Base-by-base conservation (phyloP, 2,888 invertebrate genomes). In the Sepioteuthis lessoniana region DNA sequence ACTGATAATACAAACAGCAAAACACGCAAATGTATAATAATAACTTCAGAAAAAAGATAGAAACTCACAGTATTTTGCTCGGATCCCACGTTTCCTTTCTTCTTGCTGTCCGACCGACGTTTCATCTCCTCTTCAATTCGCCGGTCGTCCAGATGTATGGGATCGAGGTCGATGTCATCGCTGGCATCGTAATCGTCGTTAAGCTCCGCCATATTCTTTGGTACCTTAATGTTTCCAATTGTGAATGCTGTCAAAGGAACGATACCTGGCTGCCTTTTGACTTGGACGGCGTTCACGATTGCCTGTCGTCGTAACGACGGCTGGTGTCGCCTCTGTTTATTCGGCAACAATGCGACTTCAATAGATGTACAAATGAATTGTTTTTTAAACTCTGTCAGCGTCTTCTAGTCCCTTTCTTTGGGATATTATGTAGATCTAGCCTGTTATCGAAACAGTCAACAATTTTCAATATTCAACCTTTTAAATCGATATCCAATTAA, bases 151-250 rank as follows among this genome's bases (percentile, higher is more conserved):
- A 92, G 42, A 46, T 92, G 92, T 25, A 92, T 92, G 31, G 92
- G 92, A 46, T 92, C 92, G 42, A 92, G 92, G 31, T 92, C 92
- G 42, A 92, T 92, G 92, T 92, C 92, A 92, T 92, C 92, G 42
- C 92, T 92, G 46, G 46, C 46, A 92, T 92, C 92, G 28, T 92
- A 92, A 21, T 92, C 92, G 47, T 92, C 92, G 47, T 46, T 92
- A 5, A 92, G 31, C 46, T 92, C 92, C 46, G 92, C 42, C 92
- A 92, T 92, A 21, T 92, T 37, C 5, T 92, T 31, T 7, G 47
- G 31, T 47, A 5, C 35, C 31, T 92, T 92, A 47, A 92, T 92
- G 31, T 47, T 92, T 92, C 92, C 92, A n/a, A 92, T 92, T 42
- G 31, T 92, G 42, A 47, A 37, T 3, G 38, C 46, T 92, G n/a